Base-by-base conservation (phyloP, 2,888 invertebrate genomes). In the Phengaris alcon region DNA sequence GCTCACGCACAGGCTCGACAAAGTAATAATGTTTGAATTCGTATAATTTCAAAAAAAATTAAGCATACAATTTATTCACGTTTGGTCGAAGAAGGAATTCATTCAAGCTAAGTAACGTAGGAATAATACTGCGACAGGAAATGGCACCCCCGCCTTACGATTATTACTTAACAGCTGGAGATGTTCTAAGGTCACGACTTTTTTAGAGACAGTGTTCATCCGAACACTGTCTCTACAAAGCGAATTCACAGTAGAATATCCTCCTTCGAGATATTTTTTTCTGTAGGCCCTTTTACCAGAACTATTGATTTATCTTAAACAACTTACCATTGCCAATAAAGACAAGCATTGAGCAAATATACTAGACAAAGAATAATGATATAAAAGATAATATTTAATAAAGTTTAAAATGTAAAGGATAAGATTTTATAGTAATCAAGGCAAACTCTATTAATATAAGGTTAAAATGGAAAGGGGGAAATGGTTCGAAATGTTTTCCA, bases 391-490 rank as follows among this genome's bases (percentile, higher is more conserved):
- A 48, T 48, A 35, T 48, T 48, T 48, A 48, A 48, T 48, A 48
- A 48, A 7, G 5, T 48, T 48, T 46, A 6, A 48, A 52, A 52
- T 52, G 10, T 2, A 52, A 52, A 52, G 9, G 52, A 9, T 12
- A 52, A 35, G 35, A 1, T 35, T 64, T 9, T 64, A 64, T 64
- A 35, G 8, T 5, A 51, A 70, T 70, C 70, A 70, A 70, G 48
- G 64, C 12, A 70, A 48, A 48, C 15, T 13, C 51, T 46, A 15
- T 64, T 6, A 22, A 64, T 69, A 69, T 70, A 12, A 12, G 7
- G 51, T 70, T 48, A 12, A 70, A 52, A 52, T 52, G 70, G 52
- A 70, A 70, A 22, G 52, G 52, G 51, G 70, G 52, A 70, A 70
- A 69, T 46, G 15, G 10, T n/a, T 46, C 8, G 7, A 68, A 46